Base-by-base conservation (phyloP, 2,888 invertebrate species). In the Abscondita cerata region DNA sequence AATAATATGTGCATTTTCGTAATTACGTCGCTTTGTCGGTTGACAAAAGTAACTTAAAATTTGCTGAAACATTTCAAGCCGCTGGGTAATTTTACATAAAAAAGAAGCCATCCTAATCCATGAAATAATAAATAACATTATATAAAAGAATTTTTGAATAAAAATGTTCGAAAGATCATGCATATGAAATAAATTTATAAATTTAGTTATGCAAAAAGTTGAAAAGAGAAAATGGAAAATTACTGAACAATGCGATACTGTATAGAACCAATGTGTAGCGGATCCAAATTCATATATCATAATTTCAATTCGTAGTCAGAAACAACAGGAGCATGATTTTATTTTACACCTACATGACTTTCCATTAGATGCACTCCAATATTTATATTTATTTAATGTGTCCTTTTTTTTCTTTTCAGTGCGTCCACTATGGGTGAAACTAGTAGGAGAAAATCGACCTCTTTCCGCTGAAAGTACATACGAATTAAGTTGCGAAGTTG, bases 381-480 rank as follows among this genome's bases (percentile, higher is more conserved):
- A 34, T 4, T 52, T 36, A 19, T 33, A 34, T 9, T 25, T 36
- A 3, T 13, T 52, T 3, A 40, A 11, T 36, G 16, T 33, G 4
- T 52, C 38, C 4, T 20, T 52, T 40, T 40, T 13, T 8, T 48
- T 76, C 73, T 70, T 85, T 81, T 61, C 83, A 91, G 91, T 92
- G 75, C 87, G 87, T 69, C 91, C 91, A 40, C 79, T 91, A 68
- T 85, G 86, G 81, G 89, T 90, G 60, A 86, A 85, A 73, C 82
- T 92, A 68, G 82, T 87, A 72, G 88, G 87, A 19, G 87, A 89
- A 72, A 89, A 89, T 78, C 85, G 86, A 71, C 87, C 91, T 56
- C 81, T 92, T 70, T 90, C 90, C 55, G 89, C 90, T 19, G 88
- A 87, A 64, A 86, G 83, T 75, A 84, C 86, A 68, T 90, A 91